Percentiles rank a stretch among this genome's conserved stretches.
These are phyloP conservation scores for Drosophila nigromelanica DNA, from an alignment of 1,140 invertebrate species.

Conservation along the genomic window DNA sequence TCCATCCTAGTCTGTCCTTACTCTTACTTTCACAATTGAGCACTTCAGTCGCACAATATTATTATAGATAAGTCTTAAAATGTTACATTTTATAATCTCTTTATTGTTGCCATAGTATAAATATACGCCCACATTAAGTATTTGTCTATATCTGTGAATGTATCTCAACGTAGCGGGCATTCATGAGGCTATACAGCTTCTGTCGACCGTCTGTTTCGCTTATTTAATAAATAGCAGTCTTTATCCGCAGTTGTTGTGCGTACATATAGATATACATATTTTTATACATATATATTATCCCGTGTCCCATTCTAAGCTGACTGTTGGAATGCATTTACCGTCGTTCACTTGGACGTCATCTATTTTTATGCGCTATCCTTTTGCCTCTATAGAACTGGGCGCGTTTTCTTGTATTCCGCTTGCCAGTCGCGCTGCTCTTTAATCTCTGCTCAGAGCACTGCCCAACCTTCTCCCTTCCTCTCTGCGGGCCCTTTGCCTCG, in stretches of 20 bases:
- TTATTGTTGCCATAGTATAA: background rate
- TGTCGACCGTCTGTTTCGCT: conserved; percentile 22
- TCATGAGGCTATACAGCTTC: conserved; percentile 4
- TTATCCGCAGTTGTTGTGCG: conserved; percentile 11
- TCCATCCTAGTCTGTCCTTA: no score
- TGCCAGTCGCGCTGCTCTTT: conserved; percentile 40
- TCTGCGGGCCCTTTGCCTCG: conserved; percentile 5
- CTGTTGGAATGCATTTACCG: conserved; percentile 39
- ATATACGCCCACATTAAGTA: background rate
- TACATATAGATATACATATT: background rate
- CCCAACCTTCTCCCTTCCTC: background rate
- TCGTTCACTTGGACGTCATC: conserved; percentile 40
- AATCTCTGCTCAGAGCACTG: conserved; percentile 39
- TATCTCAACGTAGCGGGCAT: background rate
- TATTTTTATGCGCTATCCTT: conserved; percentile 40
- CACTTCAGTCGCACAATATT: background rate
- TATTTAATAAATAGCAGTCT: conserved; percentile 58
- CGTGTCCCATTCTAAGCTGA: conserved; percentile 23
- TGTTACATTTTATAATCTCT: background rate
- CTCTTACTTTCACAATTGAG: no score
- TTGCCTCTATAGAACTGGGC: conserved; percentile 20
- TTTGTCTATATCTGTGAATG: background rate
- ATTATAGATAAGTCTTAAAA: conserved; percentile 1
- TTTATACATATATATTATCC: conserved; percentile 2
- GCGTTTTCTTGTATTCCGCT: conserved; percentile 14